A percentile compares a stretch with the other conserved stretches of the same genome.
Evolutionary conservation across 2,113 vertebrate species (phyloP).

Genomic region (Rhizomys pruinosus): DNA sequence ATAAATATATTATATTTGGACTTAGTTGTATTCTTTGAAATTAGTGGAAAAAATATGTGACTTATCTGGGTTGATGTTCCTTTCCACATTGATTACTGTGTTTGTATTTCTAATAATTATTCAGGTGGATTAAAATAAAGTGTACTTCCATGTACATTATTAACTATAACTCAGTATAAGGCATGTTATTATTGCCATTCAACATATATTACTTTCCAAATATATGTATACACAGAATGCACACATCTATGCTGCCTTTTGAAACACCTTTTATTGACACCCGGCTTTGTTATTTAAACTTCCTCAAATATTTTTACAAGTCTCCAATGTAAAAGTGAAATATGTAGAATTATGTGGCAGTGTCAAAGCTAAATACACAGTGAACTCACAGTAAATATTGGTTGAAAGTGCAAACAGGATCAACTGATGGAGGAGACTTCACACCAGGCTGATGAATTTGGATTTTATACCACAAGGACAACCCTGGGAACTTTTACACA

Average conservation of each 20-base stretch:
- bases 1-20: background rate
- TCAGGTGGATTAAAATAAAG: slow-evolving; percentile 38
- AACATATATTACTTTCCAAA: slow-evolving; percentile 14
- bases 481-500: background rate
- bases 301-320: slow-evolving; percentile 36
- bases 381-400: slow-evolving; percentile 59
- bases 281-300: slow-evolving; percentile 32
- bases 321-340: slow-evolving; percentile 34
- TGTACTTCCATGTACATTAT: background rate
- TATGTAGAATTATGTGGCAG: background rate
- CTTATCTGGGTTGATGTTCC: background rate
- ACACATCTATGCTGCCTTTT: background rate
- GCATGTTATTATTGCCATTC: background rate
- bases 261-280: background rate
- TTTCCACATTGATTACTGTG: background rate
- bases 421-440: background rate
- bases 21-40: background rate
- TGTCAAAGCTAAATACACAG: slow-evolving; percentile 3
- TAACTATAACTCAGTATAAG: background rate
- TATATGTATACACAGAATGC: background rate
- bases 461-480: slow-evolving; percentile 49
- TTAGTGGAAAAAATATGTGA: background rate
- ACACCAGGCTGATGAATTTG: slow-evolving; percentile 51
- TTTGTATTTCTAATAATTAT: slow-evolving; percentile 16
- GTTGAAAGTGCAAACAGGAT: background rate